Percentiles rank a stretch among this genome's conserved stretches.
Evolutionary conservation across 2,113 vertebrate species (phyloP).

Genomic region (Cyprinodon variegatus): DNA sequence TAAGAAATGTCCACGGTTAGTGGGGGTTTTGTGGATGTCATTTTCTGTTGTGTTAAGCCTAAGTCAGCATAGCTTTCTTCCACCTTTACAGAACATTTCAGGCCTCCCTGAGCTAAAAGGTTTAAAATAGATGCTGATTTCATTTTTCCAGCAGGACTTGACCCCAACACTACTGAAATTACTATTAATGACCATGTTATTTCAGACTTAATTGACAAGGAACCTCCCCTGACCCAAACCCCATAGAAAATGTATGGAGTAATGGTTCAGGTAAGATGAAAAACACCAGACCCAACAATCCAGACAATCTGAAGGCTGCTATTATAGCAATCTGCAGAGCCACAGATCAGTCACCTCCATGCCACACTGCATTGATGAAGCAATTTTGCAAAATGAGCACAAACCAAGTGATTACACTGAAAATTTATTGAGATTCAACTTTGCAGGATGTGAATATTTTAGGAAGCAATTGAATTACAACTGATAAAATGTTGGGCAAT

Average conservation of each 20-base stretch:
- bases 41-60: not conserved
- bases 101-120: not conserved
- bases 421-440: not conserved
- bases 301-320: not conserved
- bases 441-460: slow-evolving; percentile 15
- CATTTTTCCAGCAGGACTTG: not conserved
- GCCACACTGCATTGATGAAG: not conserved
- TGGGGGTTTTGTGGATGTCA: not conserved
- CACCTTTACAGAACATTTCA: not conserved
- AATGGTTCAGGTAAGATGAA: not conserved
- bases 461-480: slow-evolving; percentile 40
- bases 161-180: not conserved
- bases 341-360: not conserved
- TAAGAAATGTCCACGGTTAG: not conserved
- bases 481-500: slow-evolving; percentile 48
- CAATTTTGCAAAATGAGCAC: not conserved
- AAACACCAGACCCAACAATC: not conserved
- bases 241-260: not conserved
- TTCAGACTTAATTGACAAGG: not conserved
- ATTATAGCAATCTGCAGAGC: not conserved
- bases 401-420: not conserved
- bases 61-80: not conserved
- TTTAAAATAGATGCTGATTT: not conserved
- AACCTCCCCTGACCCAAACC: not conserved
- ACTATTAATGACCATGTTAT: not conserved